A percentile compares a stretch with the other conserved stretches of the same genome.
phyloP scores from a whole-genome alignment of 2,797 vertebrate species.

The Pristis pectinata region DNA sequence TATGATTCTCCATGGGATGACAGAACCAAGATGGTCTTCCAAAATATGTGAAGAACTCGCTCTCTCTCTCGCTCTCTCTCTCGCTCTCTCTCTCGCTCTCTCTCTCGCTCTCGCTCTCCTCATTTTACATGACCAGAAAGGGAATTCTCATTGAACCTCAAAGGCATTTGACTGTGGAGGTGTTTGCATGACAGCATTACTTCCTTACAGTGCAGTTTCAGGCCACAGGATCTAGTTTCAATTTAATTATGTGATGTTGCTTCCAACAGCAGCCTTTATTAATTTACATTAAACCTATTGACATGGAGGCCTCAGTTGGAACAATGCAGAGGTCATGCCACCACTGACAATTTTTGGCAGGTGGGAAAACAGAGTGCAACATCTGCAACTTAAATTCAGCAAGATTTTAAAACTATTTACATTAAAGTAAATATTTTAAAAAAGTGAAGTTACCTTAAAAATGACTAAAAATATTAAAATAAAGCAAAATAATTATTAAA shows the following conservation, averaged over 20 bases:
- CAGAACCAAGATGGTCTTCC: neutral
- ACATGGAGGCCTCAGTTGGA: no score
- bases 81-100: neutral
- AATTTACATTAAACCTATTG: neutral
- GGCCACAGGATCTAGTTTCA: neutral
- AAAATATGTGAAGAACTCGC: neutral
- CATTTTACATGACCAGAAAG: neutral
- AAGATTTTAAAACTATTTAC: no score
- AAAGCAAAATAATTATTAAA: no score
- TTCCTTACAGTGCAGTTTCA: neutral
- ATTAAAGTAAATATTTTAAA: no score
- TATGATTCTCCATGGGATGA: neutral
- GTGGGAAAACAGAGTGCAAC: no score
- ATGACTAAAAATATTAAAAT: no score
- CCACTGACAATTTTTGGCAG: no score
- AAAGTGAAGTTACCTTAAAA: no score
- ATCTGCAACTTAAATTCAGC: no score
- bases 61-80: neutral
- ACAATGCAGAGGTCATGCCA: no score
- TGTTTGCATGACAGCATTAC: neutral
- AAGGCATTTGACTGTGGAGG: neutral
- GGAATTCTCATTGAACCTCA: neutral
- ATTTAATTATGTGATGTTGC: neutral
- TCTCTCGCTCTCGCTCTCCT: neutral
- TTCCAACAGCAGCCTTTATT: neutral